Conservation (phyloP, 37 sponge, comb jelly and placozoan genomes). For the Halichondria panicea region DNA sequence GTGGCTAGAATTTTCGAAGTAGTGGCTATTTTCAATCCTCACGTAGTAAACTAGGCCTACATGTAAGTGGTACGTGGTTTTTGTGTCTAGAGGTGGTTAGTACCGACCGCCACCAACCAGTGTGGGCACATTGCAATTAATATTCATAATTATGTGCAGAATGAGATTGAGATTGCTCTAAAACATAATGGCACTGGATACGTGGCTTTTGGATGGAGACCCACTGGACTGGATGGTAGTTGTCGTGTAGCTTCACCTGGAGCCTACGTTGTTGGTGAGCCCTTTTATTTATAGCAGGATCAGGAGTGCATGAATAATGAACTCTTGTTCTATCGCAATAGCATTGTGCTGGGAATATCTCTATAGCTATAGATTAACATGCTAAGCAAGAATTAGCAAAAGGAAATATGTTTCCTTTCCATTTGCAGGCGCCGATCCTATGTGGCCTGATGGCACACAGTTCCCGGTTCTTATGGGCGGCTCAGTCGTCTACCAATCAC, state of each 20-base stretch:
- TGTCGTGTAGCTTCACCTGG: constrained; percentile 48
- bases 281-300: not conserved
- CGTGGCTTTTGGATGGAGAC: constrained; percentile 48
- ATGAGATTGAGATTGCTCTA: constrained; percentile 60
- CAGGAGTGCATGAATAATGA: too few relatives aligned
- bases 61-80: too few relatives aligned
- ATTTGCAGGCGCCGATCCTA: constrained; percentile 7
- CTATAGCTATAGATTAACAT: too few relatives aligned
- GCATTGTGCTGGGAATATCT: too few relatives aligned
- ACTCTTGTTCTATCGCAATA: too few relatives aligned
- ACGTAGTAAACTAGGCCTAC: too few relatives aligned
- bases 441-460: constrained; percentile 23
- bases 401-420: not conserved
- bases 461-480: constrained; percentile 5
- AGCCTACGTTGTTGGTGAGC: constrained; percentile 24
- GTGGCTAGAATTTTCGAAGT: too few relatives aligned
- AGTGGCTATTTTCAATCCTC: too few relatives aligned
- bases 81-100: too few relatives aligned
- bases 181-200: constrained; percentile 43
- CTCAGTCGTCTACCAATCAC: not conserved
- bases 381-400: not conserved
- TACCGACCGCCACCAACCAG: too few relatives aligned
- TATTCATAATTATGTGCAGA: constrained; percentile 7
- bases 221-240: constrained; percentile 19
- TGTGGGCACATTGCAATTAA: too few relatives aligned